These are phyloP conservation scores for Chrysopa pallens DNA, from an alignment of 1,140 invertebrate genomes.

Conservation along the genomic window DNA sequence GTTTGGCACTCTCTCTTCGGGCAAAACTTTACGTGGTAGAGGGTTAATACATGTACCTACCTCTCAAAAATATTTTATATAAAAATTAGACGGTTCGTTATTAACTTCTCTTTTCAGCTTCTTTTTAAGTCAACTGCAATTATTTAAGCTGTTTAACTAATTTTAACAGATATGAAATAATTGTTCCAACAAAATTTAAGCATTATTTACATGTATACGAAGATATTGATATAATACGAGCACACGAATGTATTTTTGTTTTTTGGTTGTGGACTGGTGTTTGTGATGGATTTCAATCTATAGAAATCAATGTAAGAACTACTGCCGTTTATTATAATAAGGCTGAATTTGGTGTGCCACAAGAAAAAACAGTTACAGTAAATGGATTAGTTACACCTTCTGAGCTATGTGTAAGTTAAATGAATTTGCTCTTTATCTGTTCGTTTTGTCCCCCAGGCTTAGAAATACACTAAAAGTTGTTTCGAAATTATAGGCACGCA, in stretches of 20 bases:
- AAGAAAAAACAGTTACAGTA: conserved; percentile 7
- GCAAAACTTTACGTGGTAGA: too few relatives aligned
- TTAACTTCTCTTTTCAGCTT: too few relatives aligned
- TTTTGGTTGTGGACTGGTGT: background rate
- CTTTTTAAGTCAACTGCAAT: too few relatives aligned
- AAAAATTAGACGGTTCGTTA: too few relatives aligned
- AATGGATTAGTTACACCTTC: conserved; percentile 6
- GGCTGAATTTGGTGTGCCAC: conserved; percentile 4
- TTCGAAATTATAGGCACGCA: too few relatives aligned
- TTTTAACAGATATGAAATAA: background rate
- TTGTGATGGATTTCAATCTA: background rate
- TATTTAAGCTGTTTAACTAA: too few relatives aligned
- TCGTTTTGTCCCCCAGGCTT: too few relatives aligned
- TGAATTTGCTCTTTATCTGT: background rate
- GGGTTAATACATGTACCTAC: too few relatives aligned
- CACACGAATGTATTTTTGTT: background rate
- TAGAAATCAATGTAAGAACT: background rate
- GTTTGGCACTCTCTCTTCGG: too few relatives aligned
- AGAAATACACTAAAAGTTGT: too few relatives aligned
- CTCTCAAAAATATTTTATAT: too few relatives aligned
- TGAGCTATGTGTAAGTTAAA: conserved; percentile 11
- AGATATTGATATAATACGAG: background rate
- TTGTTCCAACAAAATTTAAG: background rate
- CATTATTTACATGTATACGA: background rate
- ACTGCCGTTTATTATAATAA: background rate